Evolutionary conservation across 2,888 invertebrate genomes (phyloP), one percentile per base, ranked within the genome.

Genomic region (Hedychridium roseum): DNA sequence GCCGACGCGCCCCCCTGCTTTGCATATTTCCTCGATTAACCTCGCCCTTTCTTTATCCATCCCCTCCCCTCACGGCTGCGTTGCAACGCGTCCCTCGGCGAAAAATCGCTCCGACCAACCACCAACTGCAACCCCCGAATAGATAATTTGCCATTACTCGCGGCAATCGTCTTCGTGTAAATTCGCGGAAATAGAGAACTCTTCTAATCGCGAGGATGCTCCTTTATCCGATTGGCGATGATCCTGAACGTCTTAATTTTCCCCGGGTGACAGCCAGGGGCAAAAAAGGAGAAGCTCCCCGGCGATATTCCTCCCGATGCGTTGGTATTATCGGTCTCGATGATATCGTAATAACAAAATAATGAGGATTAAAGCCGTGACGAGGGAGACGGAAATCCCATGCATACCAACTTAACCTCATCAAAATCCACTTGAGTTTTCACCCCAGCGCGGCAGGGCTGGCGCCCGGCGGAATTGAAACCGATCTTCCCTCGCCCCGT

Each of bases 21-120:
- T 76, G 70, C 76, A 76, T 76, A 71, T 74, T 76, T 73, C 65
- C 71, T 68, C 71, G 60, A 73, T 75, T 74, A 69, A 69, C 68
- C 56, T 66, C 65, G 54, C 66, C 63, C 63, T 64, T 64, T 68
- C 68, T 65, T 68, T 68, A 69, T 60, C 53, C 61, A 50, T 48
- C 40, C 49, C 34, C n/a, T 35, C 3, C n/a, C 12, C 23, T 23
- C 3, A 6, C n/a, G 4, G 11, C 18, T 7, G 27, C 3, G 32
- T 18, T 32, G 50, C 40, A 46, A 18, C 47, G 30, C 21, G 32
- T 16, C 9, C 27, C 43, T 42, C 45, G 49, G 50, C 45, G 43
- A 50, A 54, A 54, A 37, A 30, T 31, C 21, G 31, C 20, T 21
- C 9, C 17, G 1, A 11, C 4, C 35, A 40, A 43, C 41, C 54